Conservation (phyloP, 2,797 vertebrate species). For the Ciconia nigra region DNA sequence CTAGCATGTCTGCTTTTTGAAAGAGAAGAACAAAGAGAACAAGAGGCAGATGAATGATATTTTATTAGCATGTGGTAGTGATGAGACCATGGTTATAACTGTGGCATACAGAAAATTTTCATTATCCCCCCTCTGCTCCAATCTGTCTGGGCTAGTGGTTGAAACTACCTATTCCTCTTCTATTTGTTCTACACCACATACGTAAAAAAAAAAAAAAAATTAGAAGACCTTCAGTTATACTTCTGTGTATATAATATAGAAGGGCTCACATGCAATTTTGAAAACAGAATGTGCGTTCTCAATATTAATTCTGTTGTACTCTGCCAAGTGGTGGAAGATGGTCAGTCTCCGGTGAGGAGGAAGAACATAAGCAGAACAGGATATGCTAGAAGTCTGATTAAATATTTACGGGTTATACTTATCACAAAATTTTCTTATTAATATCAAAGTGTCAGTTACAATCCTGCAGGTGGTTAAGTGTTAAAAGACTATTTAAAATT, state of each 20-base stretch:
- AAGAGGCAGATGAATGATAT: neutral
- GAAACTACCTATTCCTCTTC: neutral
- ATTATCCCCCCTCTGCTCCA: rapidly evolving
- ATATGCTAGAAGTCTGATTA: neutral
- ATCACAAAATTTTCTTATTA: neutral
- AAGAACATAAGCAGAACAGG: neutral
- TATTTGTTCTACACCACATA: neutral
- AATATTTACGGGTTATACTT: neutral
- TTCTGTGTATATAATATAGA: neutral
- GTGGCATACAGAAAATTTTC: neutral
- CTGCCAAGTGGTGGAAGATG: neutral
- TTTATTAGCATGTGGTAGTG: neutral
- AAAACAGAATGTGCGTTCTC: neutral
- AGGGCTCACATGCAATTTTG: neutral
- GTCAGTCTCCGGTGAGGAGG: neutral
- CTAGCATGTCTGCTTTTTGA: neutral
- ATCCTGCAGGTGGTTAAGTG: neutral
- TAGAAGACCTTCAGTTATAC: neutral
- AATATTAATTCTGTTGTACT: neutral
- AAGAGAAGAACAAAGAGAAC: neutral
- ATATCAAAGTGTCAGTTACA: neutral
- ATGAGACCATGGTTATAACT: neutral
- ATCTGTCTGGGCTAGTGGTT: neutral
- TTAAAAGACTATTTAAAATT: neutral
- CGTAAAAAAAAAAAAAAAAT: neutral